Conservation (phyloP, 2,797 vertebrate genomes). For the Pteropus rufus region DNA sequence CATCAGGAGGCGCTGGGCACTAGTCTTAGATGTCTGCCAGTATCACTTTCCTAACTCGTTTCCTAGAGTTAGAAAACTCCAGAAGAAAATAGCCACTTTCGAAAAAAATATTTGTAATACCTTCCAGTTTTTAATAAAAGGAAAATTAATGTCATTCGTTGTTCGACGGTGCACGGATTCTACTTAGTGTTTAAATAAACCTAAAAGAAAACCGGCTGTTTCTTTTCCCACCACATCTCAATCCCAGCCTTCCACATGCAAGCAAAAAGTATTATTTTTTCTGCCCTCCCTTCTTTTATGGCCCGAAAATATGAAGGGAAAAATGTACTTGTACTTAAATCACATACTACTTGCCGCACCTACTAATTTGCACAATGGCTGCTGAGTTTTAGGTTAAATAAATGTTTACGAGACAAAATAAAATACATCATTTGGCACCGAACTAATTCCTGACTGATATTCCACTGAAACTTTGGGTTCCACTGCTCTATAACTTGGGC, state of each 20-base stretch:
- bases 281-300: neutral
- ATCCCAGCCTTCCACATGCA: neutral
- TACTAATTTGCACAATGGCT: constrained; percentile 46
- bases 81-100: neutral
- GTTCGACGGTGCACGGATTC: neutral
- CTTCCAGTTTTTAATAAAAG: neutral
- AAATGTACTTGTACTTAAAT: neutral
- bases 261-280: neutral
- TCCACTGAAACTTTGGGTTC: neutral
- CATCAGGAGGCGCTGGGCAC: neutral
- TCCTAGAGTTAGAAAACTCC: neutral
- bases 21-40: neutral
- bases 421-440: constrained; percentile 21
- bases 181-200: neutral
- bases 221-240: neutral
- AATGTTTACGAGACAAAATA: constrained; percentile 42
- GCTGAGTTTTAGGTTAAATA: neutral
- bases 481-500: neutral
- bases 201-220: neutral
- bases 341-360: neutral
- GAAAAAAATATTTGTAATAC: neutral
- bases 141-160: neutral
- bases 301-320: neutral
- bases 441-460: neutral
- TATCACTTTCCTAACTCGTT: neutral